phyloP scores from a whole-genome alignment of 2,888 invertebrate genomes.

The Odontocolon sp. region DNA sequence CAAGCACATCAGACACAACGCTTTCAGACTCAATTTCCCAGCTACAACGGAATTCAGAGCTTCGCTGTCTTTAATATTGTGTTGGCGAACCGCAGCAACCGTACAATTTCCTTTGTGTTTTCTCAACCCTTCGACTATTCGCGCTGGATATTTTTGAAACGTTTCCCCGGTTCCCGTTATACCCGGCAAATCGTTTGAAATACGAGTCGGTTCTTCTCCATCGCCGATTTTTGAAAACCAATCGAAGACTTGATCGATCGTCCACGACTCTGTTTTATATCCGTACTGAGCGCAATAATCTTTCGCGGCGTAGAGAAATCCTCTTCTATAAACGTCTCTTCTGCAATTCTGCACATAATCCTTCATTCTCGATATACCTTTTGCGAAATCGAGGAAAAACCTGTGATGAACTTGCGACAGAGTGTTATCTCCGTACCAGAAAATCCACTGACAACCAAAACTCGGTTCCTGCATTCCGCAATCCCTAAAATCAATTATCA shows the following conservation, averaged over 20 bases:
- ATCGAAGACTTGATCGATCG: constrained; percentile 62
- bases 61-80: constrained; percentile 67
- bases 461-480: constrained; percentile 73
- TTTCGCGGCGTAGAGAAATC: constrained; percentile 57
- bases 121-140: constrained; percentile 66
- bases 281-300: constrained; percentile 69
- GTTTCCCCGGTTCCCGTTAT: constrained; percentile 18
- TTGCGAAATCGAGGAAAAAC: constrained; percentile 34
- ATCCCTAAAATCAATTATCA: constrained; percentile 76
- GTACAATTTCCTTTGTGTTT: constrained; percentile 65
- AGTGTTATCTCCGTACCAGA: constrained; percentile 77
- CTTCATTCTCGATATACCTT: constrained; percentile 34
- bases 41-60: constrained; percentile 23
- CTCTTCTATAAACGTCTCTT: constrained; percentile 46
- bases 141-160: constrained; percentile 66
- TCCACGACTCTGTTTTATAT: constrained; percentile 68
- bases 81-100: constrained; percentile 64
- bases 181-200: not conserved
- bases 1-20: constrained; percentile 73
- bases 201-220: not conserved
- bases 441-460: constrained; percentile 76
- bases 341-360: constrained; percentile 35
- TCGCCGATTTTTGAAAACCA: constrained; percentile 61
- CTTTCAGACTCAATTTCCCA: constrained; percentile 39
- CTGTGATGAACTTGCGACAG: constrained; percentile 72